Evolutionary conservation across 2,888 invertebrate species (phyloP).

Genomic region (Clusia tigrina): DNA sequence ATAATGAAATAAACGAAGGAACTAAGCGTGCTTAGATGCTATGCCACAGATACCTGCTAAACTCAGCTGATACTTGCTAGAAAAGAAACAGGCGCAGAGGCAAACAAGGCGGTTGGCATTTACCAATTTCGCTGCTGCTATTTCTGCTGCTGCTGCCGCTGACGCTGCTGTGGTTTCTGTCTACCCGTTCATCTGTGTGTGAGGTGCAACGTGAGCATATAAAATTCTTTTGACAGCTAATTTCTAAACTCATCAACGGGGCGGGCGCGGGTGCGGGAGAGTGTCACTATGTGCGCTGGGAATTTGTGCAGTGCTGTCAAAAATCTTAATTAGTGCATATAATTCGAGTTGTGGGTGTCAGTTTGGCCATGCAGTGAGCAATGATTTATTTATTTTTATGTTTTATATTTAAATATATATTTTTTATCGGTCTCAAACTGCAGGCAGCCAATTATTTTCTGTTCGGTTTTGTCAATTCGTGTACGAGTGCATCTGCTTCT

Average conservation of each 20-base stretch:
- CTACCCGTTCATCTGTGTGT: too few relatives aligned
- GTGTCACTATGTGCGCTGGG: background rate
- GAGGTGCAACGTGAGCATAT: background rate
- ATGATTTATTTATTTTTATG: background rate
- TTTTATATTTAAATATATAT: background rate
- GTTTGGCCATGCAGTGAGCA: background rate
- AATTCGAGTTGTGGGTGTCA: background rate
- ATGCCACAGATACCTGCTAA: background rate
- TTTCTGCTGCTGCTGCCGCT: background rate
- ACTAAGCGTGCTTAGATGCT: slow-evolving; percentile 1
- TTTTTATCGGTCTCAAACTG: too few relatives aligned
- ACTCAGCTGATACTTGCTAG: background rate
- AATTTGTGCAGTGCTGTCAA: background rate
- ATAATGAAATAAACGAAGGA: background rate
- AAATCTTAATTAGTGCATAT: background rate
- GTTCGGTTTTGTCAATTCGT: background rate
- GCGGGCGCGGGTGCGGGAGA: background rate
- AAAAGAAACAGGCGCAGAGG: background rate
- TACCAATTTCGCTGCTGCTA: background rate
- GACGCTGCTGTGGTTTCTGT: too few relatives aligned
- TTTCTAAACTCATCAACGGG: background rate
- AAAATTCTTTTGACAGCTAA: background rate
- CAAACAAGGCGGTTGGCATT: background rate
- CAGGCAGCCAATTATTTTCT: background rate
- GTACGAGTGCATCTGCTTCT: background rate